phyloP scores from a whole-genome alignment of 2,797 vertebrate genomes.

The Gymnocypris eckloni region DNA sequence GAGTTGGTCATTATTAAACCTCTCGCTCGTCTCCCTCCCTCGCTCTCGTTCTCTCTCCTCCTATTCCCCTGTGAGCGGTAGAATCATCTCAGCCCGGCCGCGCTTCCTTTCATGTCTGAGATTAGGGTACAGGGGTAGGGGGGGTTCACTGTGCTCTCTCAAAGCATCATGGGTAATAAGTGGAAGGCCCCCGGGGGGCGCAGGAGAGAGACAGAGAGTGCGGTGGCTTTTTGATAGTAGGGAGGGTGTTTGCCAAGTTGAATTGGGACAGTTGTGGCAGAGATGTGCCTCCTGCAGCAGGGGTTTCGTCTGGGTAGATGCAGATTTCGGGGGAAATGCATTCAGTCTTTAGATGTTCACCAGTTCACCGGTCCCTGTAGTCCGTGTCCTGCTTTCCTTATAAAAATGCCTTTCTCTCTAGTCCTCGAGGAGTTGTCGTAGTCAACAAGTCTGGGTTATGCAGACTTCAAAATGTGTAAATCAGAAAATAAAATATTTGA shows the following conservation, averaged over 20 bases:
- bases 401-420: background rate
- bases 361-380: conserved; percentile 31
- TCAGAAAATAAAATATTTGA: background rate
- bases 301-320: conserved; percentile 8
- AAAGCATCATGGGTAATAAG: conserved; percentile 61
- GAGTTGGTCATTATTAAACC: conserved; percentile 77
- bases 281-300: conserved; percentile 27
- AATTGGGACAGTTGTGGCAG: conserved; percentile 44
- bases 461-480: background rate
- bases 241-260: conserved; percentile 42
- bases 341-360: conserved; percentile 39
- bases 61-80: conserved; percentile 70
- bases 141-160: conserved; percentile 36
- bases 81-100: conserved; percentile 48
- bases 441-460: conserved; percentile 15
- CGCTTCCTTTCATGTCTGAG: conserved; percentile 63
- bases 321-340: conserved; percentile 24
- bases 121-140: conserved; percentile 56
- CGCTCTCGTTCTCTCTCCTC: conserved; percentile 55
- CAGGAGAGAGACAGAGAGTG: conserved; percentile 35
- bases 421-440: background rate
- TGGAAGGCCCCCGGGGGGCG: conserved; percentile 43
- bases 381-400: conserved; percentile 18
- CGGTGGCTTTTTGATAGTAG: conserved; percentile 37
- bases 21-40: conserved; percentile 64